Base-by-base conservation (phyloP, 2,797 vertebrate genomes). In the Perodicticus potto region DNA sequence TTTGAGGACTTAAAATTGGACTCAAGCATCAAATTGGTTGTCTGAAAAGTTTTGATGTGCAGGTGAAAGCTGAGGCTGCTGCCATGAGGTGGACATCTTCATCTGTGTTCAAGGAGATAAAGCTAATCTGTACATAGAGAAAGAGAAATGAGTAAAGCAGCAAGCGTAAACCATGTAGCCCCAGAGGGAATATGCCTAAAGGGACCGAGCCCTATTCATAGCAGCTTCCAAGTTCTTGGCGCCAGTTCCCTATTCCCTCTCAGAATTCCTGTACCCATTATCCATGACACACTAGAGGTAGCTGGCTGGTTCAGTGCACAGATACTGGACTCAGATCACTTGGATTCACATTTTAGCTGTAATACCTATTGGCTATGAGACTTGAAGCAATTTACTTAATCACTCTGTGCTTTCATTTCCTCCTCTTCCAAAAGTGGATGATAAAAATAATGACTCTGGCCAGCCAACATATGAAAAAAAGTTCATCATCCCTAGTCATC, bases 1-100 rank as follows among this genome's bases (percentile, higher is more conserved):
- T 90, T 14, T 40, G 49, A 93, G 49, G 40, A 65, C 74, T 91
- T 83, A 91, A 95, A 73, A 69, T 25, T 59, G 40, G 85, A 94
- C 69, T 63, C 45, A 59, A 49, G 27, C 53, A 84, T 43, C 34
- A 40, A 70, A 43, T 10, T 72, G 5, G 1, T 49, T 83, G 23
- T 37, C 22, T 87, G 77, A 93, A 84, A 29, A 67, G 11, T 80
- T 63, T 61, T 83, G 40, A 72, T 34, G 34, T 63, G n/a, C n/a
- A 81, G 23, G 27, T 76, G 82, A 59, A 57, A 82, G 11, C 73
- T 89, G 40, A 61, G 11, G 49, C 14, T n/a, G 43, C 63, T 43
- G 32, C 2, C 27, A 27, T 43, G 34, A 95, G 9, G 17, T 37
- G 32, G 17, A 9, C 37, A 22, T 43, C 37, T 87, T 93, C 32